Percentiles rank a stretch among this genome's conserved stretches.
These are phyloP conservation scores for Pheosia tremula DNA, from an alignment of 2,888 invertebrate genomes.

Conservation along the genomic window DNA sequence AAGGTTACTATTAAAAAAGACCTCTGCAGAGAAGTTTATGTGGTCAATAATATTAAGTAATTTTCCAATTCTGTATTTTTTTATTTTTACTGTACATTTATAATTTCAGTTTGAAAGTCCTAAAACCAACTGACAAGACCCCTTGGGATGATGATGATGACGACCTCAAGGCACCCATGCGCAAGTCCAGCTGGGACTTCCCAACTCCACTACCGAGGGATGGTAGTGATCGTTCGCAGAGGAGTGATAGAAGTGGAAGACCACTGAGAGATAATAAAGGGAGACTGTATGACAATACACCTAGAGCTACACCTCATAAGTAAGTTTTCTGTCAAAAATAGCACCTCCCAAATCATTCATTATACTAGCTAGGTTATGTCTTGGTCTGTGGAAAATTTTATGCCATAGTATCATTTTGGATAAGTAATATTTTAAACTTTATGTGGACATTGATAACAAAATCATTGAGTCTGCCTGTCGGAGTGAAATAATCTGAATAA, in stretches of 20 bases:
- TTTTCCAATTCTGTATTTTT: no score
- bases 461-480: no score
- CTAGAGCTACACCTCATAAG: constrained; percentile 95
- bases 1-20: no score
- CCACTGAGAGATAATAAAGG: constrained; percentile 70
- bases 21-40: no score
- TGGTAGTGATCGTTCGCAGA: constrained; percentile 63
- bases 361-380: no score
- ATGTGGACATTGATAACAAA: no score
- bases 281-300: constrained; percentile 87
- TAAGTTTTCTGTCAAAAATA: constrained; percentile 43
- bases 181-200: constrained; percentile 95
- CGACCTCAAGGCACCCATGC: constrained; percentile 84
- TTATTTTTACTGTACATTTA: not conserved
- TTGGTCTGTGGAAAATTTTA: no score
- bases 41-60: no score
- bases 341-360: no score
- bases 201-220: constrained; percentile 90
- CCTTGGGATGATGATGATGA: constrained; percentile 93
- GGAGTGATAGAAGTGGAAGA: constrained; percentile 61
- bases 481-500: no score
- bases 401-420: not conserved
- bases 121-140: constrained; percentile 86
- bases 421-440: not conserved
- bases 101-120: constrained; percentile 68